These are phyloP conservation scores for Sebastes iracundus DNA, from an alignment of 2,797 vertebrate genomes.

Conservation along the genomic window DNA sequence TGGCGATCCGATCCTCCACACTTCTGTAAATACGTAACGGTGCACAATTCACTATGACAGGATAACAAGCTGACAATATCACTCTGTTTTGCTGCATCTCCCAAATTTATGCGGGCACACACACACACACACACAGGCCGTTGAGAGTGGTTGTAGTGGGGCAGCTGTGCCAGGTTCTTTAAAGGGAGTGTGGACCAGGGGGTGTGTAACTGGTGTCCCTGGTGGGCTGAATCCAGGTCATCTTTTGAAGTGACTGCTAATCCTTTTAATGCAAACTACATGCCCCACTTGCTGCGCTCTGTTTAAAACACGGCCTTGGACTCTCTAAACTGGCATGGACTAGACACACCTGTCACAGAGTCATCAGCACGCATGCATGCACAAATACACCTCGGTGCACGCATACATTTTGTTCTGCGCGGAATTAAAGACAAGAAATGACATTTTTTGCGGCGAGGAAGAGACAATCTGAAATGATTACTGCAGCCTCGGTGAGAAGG, in stretches of 20 bases:
- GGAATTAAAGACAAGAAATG: background rate
- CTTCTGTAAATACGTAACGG: constrained; percentile 32
- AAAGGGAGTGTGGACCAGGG: constrained; percentile 83
- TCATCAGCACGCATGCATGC: constrained; percentile 52
- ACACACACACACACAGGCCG: constrained; percentile 45
- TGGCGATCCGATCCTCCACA: constrained; percentile 32
- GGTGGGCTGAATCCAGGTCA: constrained; percentile 88
- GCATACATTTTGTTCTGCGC: background rate
- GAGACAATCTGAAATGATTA: constrained; percentile 25
- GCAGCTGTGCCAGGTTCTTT: constrained; percentile 86
- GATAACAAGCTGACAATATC: constrained; percentile 64
- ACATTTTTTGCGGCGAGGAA: background rate
- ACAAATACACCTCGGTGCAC: constrained; percentile 14
- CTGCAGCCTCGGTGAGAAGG: constrained; percentile 32
- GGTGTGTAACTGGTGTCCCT: constrained; percentile 87
- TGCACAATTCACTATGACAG: constrained; percentile 40
- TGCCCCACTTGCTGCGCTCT: constrained; percentile 85
- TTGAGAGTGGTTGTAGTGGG: constrained; percentile 76
- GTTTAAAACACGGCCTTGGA: constrained; percentile 84
- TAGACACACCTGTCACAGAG: constrained; percentile 82
- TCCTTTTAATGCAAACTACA: constrained; percentile 89
- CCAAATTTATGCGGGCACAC: constrained; percentile 64
- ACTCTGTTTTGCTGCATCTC: constrained; percentile 48
- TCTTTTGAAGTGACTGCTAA: constrained; percentile 90
- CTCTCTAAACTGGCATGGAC: constrained; percentile 80